A percentile compares a stretch with the other conserved stretches of the same genome.
Conservation (phyloP, 1,140 invertebrate genomes). For the Planococcus citri region DNA sequence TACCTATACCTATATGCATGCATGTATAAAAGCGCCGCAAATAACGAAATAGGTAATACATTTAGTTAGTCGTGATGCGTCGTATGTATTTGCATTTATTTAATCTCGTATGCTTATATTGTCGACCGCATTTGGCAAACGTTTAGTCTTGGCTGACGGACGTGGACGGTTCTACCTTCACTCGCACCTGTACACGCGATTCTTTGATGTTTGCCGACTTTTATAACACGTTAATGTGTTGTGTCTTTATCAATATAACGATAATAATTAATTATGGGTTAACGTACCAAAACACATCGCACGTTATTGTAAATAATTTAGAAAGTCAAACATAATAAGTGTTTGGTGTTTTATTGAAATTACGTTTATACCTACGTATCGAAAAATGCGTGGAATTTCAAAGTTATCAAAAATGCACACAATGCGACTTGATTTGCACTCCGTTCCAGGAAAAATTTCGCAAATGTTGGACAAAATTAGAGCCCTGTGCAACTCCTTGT, state of each 20-base stretch:
- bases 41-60: no score
- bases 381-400: no score
- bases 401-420: no score
- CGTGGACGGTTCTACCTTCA: no score
- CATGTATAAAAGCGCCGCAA: no score
- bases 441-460: no score
- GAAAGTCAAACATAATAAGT: not conserved
- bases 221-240: not conserved
- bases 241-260: not conserved
- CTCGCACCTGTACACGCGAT: not conserved
- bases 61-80: not conserved
- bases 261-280: not conserved
- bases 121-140: not conserved
- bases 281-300: not conserved
- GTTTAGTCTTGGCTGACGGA: not conserved
- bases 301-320: not conserved
- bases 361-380: no score
- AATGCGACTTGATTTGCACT: no score
- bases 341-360: not conserved
- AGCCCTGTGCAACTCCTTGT: no score
- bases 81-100: not conserved
- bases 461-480: no score
- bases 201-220: not conserved
- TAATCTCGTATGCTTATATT: not conserved
- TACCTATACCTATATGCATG: no score